These are phyloP conservation scores for Rhogogaster chlorosoma DNA, from an alignment of 2,888 invertebrate genomes.

Conservation along the genomic window DNA sequence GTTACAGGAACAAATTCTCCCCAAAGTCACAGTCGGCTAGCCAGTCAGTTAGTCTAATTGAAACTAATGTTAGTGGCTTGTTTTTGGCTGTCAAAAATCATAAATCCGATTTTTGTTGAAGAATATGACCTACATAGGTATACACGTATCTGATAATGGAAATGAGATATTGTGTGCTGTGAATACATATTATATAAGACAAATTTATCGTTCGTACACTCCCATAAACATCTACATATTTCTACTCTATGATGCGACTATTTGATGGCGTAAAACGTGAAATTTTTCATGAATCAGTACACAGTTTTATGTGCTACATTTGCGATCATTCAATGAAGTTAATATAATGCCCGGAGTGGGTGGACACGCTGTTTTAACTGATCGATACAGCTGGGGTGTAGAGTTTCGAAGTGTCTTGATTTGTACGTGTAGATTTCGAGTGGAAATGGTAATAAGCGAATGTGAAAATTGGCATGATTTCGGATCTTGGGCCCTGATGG, in stretches of 20 bases:
- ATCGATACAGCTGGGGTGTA: neutral
- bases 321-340: neutral
- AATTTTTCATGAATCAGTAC: neutral
- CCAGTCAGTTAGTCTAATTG: neutral
- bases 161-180: neutral
- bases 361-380: neutral
- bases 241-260: neutral
- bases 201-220: neutral
- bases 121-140: neutral
- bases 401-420: neutral
- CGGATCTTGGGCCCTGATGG: neutral
- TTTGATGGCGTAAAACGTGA: neutral
- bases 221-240: neutral
- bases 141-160: neutral
- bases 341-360: neutral
- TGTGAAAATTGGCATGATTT: neutral
- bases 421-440: neutral
- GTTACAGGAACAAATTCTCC: neutral
- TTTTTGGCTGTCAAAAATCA: neutral
- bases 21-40: neutral
- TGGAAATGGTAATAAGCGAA: neutral
- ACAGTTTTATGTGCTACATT: neutral
- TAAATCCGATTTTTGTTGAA: neutral
- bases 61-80: neutral
- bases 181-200: neutral